Percentiles rank a stretch among this genome's conserved stretches.
These are phyloP conservation scores for Pocillopora verrucosa DNA, from an alignment of 64 coral and sea anemone species.

Conservation along the genomic window DNA sequence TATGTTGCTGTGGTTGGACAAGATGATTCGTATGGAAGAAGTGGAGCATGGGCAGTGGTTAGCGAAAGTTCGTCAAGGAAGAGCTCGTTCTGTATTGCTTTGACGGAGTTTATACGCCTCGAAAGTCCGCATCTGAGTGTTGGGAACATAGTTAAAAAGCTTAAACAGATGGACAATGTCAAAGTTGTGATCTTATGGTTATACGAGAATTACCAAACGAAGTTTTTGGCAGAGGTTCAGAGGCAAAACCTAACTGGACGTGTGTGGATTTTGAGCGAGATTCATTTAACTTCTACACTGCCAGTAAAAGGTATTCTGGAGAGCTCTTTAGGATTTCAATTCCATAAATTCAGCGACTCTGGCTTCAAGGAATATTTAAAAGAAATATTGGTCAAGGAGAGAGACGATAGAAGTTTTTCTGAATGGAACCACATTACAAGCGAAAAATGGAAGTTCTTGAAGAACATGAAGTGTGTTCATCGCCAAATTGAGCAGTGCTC, in stretches of 20 bases:
- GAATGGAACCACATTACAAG: constrained; percentile 42
- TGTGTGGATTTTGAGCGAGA: no score
- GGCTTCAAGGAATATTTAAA: neutral
- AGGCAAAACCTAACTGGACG: no score
- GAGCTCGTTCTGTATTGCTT: neutral
- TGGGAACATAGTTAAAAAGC: neutral
- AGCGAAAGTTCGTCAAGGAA: neutral
- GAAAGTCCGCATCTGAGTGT: neutral
- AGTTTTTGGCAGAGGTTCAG: no score
- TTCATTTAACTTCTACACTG: no score
- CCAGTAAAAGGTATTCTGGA: neutral
- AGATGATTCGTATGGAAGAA: constrained; percentile 38
- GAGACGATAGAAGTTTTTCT: neutral
- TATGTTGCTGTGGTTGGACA: neutral
- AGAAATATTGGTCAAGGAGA: neutral
- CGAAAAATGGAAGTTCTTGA: constrained; percentile 12
- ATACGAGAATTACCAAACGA: no score
- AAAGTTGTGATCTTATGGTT: constrained; percentile 20
- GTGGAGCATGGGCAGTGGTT: neutral
- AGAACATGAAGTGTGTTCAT: neutral
- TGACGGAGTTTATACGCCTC: neutral
- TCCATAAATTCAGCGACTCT: neutral
- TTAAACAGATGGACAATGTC: neutral
- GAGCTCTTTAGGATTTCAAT: neutral
- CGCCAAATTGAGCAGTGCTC: neutral